Conservation (phyloP, 2,797 vertebrate genomes). For the Danio kyathit region DNA sequence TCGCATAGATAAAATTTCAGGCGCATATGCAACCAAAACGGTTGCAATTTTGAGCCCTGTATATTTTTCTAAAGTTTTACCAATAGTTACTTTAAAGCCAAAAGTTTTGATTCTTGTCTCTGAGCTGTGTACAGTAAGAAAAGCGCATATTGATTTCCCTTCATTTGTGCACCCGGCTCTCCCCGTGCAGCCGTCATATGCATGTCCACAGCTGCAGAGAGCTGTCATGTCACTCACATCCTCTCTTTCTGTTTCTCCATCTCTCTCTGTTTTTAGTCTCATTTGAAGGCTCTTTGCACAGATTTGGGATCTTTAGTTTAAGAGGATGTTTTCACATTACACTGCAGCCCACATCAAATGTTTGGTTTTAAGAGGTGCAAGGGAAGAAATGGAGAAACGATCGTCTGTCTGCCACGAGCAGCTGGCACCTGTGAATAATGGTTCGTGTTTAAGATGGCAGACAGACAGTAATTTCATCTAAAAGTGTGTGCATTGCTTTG, state of each 20-base stretch:
- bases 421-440: conserved; percentile 46
- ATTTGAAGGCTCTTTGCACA: background rate
- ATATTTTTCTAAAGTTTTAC: too few species aligned
- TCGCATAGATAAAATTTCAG: too few species aligned
- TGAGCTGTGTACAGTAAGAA: background rate
- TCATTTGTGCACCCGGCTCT: background rate
- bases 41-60: too few species aligned
- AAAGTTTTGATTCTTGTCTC: conserved; percentile 14
- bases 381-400: background rate
- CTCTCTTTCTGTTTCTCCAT: background rate
- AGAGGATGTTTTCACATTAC: background rate
- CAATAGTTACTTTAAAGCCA: background rate
- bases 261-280: background rate
- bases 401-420: conserved; percentile 15
- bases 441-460: conserved; percentile 35
- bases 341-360: background rate
- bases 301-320: background rate
- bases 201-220: background rate
- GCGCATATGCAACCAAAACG: too few species aligned
- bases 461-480: conserved; percentile 27
- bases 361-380: background rate
- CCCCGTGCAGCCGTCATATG: background rate
- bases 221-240: conserved; percentile 8
- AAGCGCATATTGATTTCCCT: conserved; percentile 28
- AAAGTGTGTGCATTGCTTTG: conserved; percentile 17